Evolutionary conservation across 2,113 vertebrate genomes (phyloP), one percentile per base, ranked within the genome.

Genomic region (Melanocharis versteri): DNA sequence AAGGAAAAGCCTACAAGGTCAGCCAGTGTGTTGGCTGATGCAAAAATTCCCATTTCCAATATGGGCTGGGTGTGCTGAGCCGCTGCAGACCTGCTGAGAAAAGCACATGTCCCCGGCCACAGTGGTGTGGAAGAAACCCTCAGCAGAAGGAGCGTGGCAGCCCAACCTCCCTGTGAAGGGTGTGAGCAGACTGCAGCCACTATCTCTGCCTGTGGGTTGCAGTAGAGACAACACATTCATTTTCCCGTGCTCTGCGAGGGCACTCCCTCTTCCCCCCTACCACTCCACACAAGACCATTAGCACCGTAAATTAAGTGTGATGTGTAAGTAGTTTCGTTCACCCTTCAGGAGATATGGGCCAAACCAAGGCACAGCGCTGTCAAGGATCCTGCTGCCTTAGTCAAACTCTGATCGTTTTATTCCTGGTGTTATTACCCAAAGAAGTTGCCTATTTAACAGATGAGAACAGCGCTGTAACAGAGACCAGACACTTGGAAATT

Each of bases 201-300:
- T 86, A 1, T 93, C 88, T 96, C 94, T 93, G 96, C 94, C 93
- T 97, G 96, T 93, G 94, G 93, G 95, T 37, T 97, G 96, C 94
- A 95, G 93, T 94, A 97, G 92, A 96, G 92, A 96, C 92, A 95
- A 94, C 88, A 8, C 94, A 96, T 96, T 96, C 72, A 80, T 90
- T 88, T 48, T 70, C 70, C 65, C 4, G 66, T 65, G 90, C 82
- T 73, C 81, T 31, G 33, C 27, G 7, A 94, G 95, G 95, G 91
- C 94, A 92, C 93, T 97, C 90, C 83, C 94, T 93, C 93, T 93
- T 92, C 71, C 90, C 93, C 94, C 80, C 70, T 86, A 78, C 83
- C 95, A 73, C 79, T 77, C 83, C 33, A 71, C 88, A 94, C 64
- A 71, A 87, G 96, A 94, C 93, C 96, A 88, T 85, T 83, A 70